These are phyloP conservation scores for Fulmarus glacialis DNA, from an alignment of 2,113 vertebrate species.

Conservation along the genomic window DNA sequence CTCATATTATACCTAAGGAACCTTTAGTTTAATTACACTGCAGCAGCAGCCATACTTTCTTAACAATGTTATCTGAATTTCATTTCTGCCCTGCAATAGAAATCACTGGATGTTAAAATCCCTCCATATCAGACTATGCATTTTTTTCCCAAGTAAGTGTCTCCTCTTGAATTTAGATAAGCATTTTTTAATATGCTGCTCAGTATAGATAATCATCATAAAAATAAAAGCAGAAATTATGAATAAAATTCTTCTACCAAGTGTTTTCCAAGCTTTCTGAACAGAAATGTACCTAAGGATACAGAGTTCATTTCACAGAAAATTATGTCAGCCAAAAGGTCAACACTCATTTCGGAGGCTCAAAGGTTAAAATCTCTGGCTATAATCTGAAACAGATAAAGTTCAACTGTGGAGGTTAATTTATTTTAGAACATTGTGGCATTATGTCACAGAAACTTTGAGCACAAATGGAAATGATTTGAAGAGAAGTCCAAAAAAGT, in stretches of 20 bases:
- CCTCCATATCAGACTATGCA: background rate
- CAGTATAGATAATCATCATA: background rate
- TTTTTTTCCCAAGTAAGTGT: background rate
- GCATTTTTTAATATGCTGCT: background rate
- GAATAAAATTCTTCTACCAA: background rate
- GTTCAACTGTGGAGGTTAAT: slow-evolving; percentile 28
- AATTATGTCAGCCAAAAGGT: background rate
- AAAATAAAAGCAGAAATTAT: background rate
- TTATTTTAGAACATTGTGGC: slow-evolving; percentile 49
- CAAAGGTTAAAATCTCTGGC: slow-evolving; percentile 11
- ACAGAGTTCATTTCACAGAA: background rate
- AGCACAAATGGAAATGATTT: slow-evolving; percentile 63
- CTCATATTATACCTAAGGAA: background rate
- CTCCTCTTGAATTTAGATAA: background rate
- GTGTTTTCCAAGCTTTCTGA: slow-evolving; percentile 10
- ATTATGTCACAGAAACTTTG: slow-evolving; percentile 66
- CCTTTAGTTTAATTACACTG: background rate
- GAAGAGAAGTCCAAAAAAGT: background rate
- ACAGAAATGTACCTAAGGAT: background rate
- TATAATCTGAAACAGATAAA: slow-evolving; percentile 56
- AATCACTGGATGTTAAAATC: background rate
- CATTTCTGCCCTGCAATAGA: background rate
- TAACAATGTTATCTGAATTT: background rate
- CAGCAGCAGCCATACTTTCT: background rate
- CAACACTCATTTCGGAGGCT: background rate